Conservation (phyloP, 2,888 invertebrate species). For the Drosophila tanythrix region DNA sequence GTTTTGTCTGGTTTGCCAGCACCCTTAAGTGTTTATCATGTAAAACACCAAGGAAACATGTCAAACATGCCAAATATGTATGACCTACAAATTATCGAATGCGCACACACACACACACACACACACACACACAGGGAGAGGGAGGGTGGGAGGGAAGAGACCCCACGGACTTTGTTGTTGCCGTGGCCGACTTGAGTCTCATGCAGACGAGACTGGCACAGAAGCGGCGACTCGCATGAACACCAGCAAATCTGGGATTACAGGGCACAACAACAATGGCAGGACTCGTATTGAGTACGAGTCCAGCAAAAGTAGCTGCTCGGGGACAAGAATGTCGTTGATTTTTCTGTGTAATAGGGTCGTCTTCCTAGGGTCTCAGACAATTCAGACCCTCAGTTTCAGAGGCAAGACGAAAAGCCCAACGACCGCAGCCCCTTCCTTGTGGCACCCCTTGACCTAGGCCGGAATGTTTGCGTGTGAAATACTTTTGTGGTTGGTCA, state of each 20-base stretch:
- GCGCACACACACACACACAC: conserved; percentile 51
- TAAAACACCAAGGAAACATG: conserved; percentile 78
- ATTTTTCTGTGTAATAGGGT: conserved; percentile 16
- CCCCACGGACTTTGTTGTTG: background rate
- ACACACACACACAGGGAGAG: conserved; percentile 2
- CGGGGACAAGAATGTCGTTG: conserved; percentile 35
- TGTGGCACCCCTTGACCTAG: conserved; percentile 38
- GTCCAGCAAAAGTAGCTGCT: conserved; percentile 8
- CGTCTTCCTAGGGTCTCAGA: conserved; percentile 19
- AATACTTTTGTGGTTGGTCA: conserved; percentile 64
- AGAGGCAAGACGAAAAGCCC: conserved; percentile 15
- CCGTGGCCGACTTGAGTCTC: conserved; percentile 16
- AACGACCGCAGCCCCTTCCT: conserved; percentile 6
- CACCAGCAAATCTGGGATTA: conserved; percentile 57
- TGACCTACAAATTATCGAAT: conserved; percentile 80
- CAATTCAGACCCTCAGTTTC: conserved; percentile 22
- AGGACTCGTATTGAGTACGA: conserved; percentile 7
- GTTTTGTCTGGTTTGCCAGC: conserved; percentile 32
- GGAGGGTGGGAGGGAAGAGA: background rate
- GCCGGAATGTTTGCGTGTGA: conserved; percentile 54
- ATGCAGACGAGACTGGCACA: conserved; percentile 18
- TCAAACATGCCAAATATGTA: conserved; percentile 80
- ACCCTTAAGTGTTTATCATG: conserved; percentile 79
- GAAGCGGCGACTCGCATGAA: conserved; percentile 25
- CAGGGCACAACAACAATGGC: conserved; percentile 25